Base-by-base conservation (phyloP, 2,113 vertebrate genomes). In the Menidia beryllina region DNA sequence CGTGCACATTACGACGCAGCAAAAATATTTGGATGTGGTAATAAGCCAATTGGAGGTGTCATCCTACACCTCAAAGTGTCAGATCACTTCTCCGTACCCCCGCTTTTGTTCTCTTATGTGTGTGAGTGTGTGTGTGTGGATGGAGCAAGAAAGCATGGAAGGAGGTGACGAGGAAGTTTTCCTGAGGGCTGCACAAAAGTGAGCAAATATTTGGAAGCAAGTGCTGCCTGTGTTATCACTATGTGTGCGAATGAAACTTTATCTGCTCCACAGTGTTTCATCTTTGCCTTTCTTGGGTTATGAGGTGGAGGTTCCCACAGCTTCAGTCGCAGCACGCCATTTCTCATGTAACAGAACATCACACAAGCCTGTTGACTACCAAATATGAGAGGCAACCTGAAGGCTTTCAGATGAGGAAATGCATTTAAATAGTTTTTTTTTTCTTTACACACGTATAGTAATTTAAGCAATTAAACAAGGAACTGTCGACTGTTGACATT, bases 251-350 rank as follows among this genome's bases (percentile, higher is more conserved):
- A 62, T 77, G 82, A 23, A 80, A 88, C 12, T 57, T 30, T 24
- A 90, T 86, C 80, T 20, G 4, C 58, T 48, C 2, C 14, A 8
- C 36, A 6, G 63, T 57, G 63, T 66, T 62, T 65, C n/a, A 5
- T 59, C 59, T 60, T 56, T 43, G 21, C 14, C 51, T 63, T 63
- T 23, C 86, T 71, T 64, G 78, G 81, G 82, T 77, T 30, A 23
- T 34, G 13, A 60, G 65, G 73, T 57, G 53, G 49, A 82, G 41
- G 71, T 90, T 91, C 90, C 87, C 89, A 90, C 86, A 76, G 81
- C 54, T 75, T 30, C 59, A 23, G 56, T 72, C 55, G 11, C 74
- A 38, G 50, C 66, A 59, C 34, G 5, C 17, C 4, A 43, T 47
- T 27, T 57, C 57, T 88, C 69, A 30, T 59, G 74, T 83, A 57